Evolutionary conservation across 2,113 vertebrate species (phyloP), one percentile per base, ranked within the genome.

Genomic region (Apteryx owenii): DNA sequence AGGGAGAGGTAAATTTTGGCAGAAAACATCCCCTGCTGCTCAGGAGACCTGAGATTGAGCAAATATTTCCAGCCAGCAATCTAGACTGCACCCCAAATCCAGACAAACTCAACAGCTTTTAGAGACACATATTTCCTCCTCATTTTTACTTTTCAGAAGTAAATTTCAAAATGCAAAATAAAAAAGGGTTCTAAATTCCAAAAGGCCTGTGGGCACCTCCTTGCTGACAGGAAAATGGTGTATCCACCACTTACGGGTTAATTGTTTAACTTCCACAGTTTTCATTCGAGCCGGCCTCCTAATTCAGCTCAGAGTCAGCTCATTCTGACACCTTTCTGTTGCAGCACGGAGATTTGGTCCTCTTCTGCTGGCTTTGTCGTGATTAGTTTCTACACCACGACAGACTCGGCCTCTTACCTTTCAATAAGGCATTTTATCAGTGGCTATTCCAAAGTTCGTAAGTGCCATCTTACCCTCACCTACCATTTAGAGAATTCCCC

Each of bases 321-420:
- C 2, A 0, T 42, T 81, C 48, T 2, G 0, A 71, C 75, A 51
- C 65, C 65, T 53, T 85, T 26, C 10, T 2, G 44, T 46, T 70
- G 62, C 36, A 60, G 66, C 82, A 40, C 46, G 76, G 88, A 36
- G 33, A 69, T 78, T 89, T 82, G 40, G 73, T 90, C 85, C 68
- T 66, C 5, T 31, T 77, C 76, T 90, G 48, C 44, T 54, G 82
- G 60, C 46, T 94, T 93, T 80, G 44, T 58, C 15, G 5, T 95
- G 93, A 95, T 94, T 92, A 76, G 58, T 91, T 96, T 88, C 70
- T 87, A 26, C 70, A 12, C 25, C 1, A 1, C 75, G 70, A 66
- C 44, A 77, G 25, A 28, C 21, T 66, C 80, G 69, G 40, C 54
- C 40, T 94, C 64, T 89, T 48, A 79, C 68, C 64, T 91, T 76